Percentiles rank a stretch among this genome's conserved stretches.
Evolutionary conservation across 1,140 invertebrate species (phyloP).

Genomic region (Dendroctonus ponderosae): DNA sequence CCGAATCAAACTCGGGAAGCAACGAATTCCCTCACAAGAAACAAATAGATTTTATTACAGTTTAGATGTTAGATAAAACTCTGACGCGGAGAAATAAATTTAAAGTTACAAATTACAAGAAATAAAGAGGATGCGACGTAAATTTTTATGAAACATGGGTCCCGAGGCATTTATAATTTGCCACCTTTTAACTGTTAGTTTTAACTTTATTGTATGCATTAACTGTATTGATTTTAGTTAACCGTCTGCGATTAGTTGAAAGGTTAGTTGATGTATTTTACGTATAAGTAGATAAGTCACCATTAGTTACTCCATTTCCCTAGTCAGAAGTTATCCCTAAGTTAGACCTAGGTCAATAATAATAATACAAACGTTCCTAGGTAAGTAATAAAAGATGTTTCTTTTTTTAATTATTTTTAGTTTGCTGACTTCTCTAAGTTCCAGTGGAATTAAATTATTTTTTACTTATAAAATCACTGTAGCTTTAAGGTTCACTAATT

Average conservation of each 20-base stretch:
- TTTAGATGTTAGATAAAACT: slow-evolving; percentile 11
- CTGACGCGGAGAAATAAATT: slow-evolving; percentile 12
- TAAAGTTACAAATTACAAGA: slow-evolving; percentile 16
- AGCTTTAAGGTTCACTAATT: too few relatives aligned
- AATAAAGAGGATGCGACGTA: slow-evolving; percentile 9
- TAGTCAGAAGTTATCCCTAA: slow-evolving; percentile 3
- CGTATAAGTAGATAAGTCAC: too few relatives aligned
- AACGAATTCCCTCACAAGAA: slow-evolving; percentile 10
- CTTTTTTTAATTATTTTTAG: too few relatives aligned
- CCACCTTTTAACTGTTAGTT: slow-evolving; percentile 17
- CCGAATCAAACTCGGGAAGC: not conserved
- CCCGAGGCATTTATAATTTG: slow-evolving; percentile 19
- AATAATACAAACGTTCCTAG: too few relatives aligned
- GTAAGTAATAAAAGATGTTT: too few relatives aligned
- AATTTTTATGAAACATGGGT: slow-evolving; percentile 15
- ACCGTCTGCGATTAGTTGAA: not conserved
- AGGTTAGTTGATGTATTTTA: not conserved
- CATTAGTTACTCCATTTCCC: too few relatives aligned
- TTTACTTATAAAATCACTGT: too few relatives aligned
- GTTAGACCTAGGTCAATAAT: too few relatives aligned
- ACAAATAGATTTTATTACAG: slow-evolving; percentile 14
- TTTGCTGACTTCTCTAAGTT: too few relatives aligned
- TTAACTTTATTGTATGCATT: not conserved
- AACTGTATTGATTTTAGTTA: not conserved
- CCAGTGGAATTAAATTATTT: too few relatives aligned